Evolutionary conservation across 2,888 invertebrate genomes (phyloP), one percentile per base, ranked within the genome.

Genomic region (Lasius platythorax): DNA sequence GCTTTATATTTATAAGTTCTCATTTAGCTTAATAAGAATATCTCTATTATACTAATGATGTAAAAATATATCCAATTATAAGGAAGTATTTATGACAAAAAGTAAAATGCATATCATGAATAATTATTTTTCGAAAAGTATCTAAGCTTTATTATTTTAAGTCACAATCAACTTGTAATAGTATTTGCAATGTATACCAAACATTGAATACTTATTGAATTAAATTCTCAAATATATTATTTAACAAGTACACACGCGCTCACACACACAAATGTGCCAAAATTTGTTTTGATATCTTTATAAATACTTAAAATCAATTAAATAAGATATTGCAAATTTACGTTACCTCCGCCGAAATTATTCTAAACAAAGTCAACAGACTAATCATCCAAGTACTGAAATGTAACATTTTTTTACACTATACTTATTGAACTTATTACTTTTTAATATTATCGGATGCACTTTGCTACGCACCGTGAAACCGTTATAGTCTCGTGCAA

Each of bases 321-420:
- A 23, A 23, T 23, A 23, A 33, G 0, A 33, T 43, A 43, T 61
- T 50, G 30, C 9, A 50, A 30, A 28, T 68, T 68, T 15, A 40
- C 3, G 0, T 58, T 78, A 89, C 88, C 88, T 89, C 37, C 61
- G 83, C 50, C 50, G 81, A 82, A 43, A 75, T 68, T 33, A 81
- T 56, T 46, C 50, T 82, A 64, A 82, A 76, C 56, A 87, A 78
- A 67, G 73, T 64, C n/a, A 81, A n/a, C 6, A 83, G 23, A 72
- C 61, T 40, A 56, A 88, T 50, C 18, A 50, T 43, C 67, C 72
- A 79, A 58, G 43, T 72, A 58, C 43, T 56, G 37, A 15, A 9
- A 37, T 0, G 12, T 78, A 68, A 78, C 78, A 79, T 79, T 30
- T 66, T 75, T 18, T 75, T n/a, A 4, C 0, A 12, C 15, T 72